phyloP scores from a whole-genome alignment of 2,888 invertebrate genomes.

The Leptinotarsa haldemani region DNA sequence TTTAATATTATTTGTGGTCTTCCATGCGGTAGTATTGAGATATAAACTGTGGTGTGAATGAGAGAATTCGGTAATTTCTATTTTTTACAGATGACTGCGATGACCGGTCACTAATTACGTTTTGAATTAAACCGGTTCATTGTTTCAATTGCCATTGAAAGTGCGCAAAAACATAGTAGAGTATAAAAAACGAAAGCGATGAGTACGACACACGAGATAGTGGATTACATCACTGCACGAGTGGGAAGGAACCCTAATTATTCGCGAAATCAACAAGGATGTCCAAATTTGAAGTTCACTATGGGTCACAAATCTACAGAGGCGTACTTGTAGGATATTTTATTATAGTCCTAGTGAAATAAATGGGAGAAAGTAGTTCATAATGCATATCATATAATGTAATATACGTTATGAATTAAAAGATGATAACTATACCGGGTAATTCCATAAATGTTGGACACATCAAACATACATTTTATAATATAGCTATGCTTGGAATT shows the following conservation, averaged over 20 bases:
- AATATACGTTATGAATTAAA: too few species aligned
- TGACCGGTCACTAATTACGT: slow-evolving; percentile 16
- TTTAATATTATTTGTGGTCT: not conserved
- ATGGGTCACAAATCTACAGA: not conserved
- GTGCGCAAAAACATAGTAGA: not conserved
- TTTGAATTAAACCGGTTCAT: not conserved
- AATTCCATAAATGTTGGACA: too few species aligned
- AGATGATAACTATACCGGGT: too few species aligned
- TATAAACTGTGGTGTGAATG: slow-evolving; percentile 6
- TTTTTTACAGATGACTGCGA: slow-evolving; percentile 17
- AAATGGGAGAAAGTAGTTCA: too few species aligned
- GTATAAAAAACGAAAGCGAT: not conserved
- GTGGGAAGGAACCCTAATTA: slow-evolving; percentile 23
- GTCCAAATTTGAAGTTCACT: slow-evolving; percentile 15
- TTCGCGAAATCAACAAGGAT: slow-evolving; percentile 23
- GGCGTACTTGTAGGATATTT: not conserved
- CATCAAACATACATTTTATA: too few species aligned
- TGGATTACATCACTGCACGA: slow-evolving; percentile 25
- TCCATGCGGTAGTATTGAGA: not conserved
- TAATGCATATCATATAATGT: too few species aligned
- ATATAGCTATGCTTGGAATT: too few species aligned
- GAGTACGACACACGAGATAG: slow-evolving; percentile 6
- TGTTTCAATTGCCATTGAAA: not conserved
- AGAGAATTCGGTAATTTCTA: slow-evolving; percentile 20
- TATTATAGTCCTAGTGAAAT: not conserved